Percentiles rank a stretch among this genome's conserved stretches.
Evolutionary conservation across 2,113 vertebrate species (phyloP).

Genomic region (Grammomys dolichurus): DNA sequence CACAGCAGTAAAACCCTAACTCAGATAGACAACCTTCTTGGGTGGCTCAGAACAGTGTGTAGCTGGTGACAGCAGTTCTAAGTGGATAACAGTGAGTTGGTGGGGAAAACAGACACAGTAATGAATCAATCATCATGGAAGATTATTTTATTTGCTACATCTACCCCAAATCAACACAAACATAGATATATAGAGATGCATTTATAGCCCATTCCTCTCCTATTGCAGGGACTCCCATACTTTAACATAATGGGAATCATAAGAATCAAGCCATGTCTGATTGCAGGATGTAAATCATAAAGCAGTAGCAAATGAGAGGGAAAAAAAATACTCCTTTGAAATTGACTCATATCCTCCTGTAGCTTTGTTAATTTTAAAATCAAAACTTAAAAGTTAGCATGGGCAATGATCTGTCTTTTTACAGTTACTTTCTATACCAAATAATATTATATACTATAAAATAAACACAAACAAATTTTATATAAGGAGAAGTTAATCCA

Average conservation of each 20-base stretch:
- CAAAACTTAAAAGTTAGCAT: not conserved
- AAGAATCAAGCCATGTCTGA: not conserved
- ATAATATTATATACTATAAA: not conserved
- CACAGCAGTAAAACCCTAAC: too few relatives aligned
- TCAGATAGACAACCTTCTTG: too few relatives aligned
- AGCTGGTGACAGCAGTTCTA: not conserved
- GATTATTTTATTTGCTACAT: not conserved
- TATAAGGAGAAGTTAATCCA: not conserved
- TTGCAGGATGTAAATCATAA: not conserved
- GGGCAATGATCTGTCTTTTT: not conserved
- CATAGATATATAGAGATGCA: not conserved
- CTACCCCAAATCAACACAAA: not conserved
- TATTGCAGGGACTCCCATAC: not conserved
- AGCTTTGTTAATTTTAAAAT: not conserved
- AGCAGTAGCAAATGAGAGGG: not conserved
- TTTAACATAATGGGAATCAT: not conserved
- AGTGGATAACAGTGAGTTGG: not conserved
- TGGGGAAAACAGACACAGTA: not conserved
- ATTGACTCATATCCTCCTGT: not conserved
- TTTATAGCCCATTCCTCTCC: not conserved
- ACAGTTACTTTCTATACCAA: not conserved
- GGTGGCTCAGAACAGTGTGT: not conserved
- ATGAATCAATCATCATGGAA: not conserved
- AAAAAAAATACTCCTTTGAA: not conserved
- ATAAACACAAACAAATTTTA: not conserved